Conservation (phyloP, 2,888 invertebrate species). For the Helleia helle region DNA sequence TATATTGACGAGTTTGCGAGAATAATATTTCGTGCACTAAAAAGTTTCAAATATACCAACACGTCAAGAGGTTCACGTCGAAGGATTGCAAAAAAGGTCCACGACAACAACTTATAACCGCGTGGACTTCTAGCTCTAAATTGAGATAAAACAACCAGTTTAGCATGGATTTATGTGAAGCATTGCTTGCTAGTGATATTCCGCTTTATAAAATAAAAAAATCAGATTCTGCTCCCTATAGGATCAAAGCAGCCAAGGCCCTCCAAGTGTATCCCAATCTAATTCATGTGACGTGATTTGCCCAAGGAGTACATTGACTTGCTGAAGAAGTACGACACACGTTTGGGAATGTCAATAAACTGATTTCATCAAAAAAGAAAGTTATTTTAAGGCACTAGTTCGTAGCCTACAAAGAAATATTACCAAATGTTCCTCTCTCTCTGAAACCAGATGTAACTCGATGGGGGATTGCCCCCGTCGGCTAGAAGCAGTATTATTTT, state of each 20-base stretch:
- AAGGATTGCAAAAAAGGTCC: constrained; percentile 12
- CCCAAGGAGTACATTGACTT: too few relatives aligned
- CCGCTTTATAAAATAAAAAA: constrained; percentile 11
- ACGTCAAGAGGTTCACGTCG: constrained; percentile 12
- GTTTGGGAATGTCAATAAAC: too few relatives aligned
- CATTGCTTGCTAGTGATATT: constrained; percentile 14
- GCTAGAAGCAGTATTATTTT: constrained; percentile 15
- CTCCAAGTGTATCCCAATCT: constrained; percentile 5
- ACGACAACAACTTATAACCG: constrained; percentile 12
- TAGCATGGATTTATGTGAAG: constrained; percentile 10
- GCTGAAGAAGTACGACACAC: too few relatives aligned
- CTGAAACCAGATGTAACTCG: constrained; percentile 17
- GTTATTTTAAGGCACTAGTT: too few relatives aligned
- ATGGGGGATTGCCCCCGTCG: constrained; percentile 17
- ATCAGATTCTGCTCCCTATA: constrained; percentile 1
- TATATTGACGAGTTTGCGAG: constrained; percentile 11
- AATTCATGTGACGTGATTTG: constrained; percentile 2
- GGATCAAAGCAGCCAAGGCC: constrained; percentile 1
- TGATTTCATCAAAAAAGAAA: too few relatives aligned
- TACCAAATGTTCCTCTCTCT: background rate
- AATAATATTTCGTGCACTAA: constrained; percentile 11
- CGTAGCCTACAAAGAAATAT: too few relatives aligned
- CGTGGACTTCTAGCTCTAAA: constrained; percentile 9
- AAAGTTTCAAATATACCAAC: constrained; percentile 14
- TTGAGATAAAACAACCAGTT: constrained; percentile 7